These are phyloP conservation scores for Leptothorax acervorum DNA, from an alignment of 2,888 invertebrate genomes.

Conservation along the genomic window DNA sequence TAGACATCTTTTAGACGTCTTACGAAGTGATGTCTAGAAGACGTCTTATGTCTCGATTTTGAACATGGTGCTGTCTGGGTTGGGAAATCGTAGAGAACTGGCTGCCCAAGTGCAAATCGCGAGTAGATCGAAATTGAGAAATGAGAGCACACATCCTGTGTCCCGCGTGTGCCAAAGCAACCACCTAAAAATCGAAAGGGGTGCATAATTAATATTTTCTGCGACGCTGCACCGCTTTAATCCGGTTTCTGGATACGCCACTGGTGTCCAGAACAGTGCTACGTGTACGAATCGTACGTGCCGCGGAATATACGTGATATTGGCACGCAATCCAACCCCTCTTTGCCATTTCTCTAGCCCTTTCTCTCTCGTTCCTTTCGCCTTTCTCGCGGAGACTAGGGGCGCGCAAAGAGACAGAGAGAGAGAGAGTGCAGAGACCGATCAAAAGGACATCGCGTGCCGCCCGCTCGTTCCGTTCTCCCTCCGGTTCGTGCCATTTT, in stretches of 20 bases:
- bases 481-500: constrained; percentile 27
- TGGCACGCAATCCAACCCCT: constrained; percentile 57
- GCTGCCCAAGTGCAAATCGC: not conserved
- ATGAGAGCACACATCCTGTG: too few species aligned
- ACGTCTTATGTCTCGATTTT: too few species aligned
- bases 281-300: constrained; percentile 53
- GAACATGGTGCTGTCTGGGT: too few species aligned
- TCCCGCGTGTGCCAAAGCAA: not conserved
- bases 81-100: not conserved
- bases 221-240: constrained; percentile 9
- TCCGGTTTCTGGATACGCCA: constrained; percentile 39
- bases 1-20: too few species aligned
- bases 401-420: constrained; percentile 12
- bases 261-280: constrained; percentile 47
- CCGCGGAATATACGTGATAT: constrained; percentile 56
- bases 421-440: constrained; percentile 57
- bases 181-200: not conserved
- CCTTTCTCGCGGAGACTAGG: constrained; percentile 14
- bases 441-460: constrained; percentile 81
- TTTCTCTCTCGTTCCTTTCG: not conserved
- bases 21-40: too few species aligned
- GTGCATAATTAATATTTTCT: constrained; percentile 37
- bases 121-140: not conserved
- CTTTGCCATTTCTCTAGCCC: constrained; percentile 2
- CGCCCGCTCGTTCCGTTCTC: constrained; percentile 69